Conservation (phyloP, 2,113 vertebrate genomes). For the Nerophis ophidion region DNA sequence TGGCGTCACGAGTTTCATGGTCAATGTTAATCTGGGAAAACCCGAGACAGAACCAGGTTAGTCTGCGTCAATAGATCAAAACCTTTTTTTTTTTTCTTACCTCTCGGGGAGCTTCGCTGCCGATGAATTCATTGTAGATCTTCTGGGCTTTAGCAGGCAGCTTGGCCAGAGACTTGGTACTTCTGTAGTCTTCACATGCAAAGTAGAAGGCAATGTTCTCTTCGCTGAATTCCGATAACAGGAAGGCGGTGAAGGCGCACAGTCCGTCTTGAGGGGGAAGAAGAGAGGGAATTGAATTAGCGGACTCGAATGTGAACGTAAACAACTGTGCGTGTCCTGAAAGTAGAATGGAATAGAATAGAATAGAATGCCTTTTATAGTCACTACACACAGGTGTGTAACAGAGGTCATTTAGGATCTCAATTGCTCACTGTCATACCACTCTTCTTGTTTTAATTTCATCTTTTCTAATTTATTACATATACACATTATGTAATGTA, state of each 20-base stretch:
- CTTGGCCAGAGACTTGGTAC: conserved; percentile 73
- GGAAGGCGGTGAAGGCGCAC: conserved; percentile 84
- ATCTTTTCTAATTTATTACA: no score
- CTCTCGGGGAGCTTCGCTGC: conserved; percentile 85
- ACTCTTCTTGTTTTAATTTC: no score
- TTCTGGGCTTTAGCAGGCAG: conserved; percentile 79
- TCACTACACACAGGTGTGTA: no score
- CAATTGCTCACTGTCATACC: no score
- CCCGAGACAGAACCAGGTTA: conserved; percentile 17
- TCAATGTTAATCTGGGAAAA: conserved; percentile 84
- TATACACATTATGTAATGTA: no score
- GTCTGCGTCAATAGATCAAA: not conserved
- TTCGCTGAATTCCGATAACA: conserved; percentile 91
- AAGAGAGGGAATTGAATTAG: conserved; percentile 30
- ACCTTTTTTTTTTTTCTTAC: conserved; percentile 62
- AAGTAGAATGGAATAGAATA: no score
- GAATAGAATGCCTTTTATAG: no score
- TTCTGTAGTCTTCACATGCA: conserved; percentile 91
- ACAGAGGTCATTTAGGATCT: no score
- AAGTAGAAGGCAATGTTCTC: conserved; percentile 98
- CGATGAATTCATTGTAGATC: conserved; percentile 90
- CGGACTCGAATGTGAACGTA: not conserved
- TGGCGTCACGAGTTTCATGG: conserved; percentile 85
- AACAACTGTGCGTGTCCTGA: not conserved
- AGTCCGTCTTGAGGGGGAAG: conserved; percentile 80